Conservation (phyloP, 2,113 vertebrate genomes). For the Girardinichthys multiradiatus region DNA sequence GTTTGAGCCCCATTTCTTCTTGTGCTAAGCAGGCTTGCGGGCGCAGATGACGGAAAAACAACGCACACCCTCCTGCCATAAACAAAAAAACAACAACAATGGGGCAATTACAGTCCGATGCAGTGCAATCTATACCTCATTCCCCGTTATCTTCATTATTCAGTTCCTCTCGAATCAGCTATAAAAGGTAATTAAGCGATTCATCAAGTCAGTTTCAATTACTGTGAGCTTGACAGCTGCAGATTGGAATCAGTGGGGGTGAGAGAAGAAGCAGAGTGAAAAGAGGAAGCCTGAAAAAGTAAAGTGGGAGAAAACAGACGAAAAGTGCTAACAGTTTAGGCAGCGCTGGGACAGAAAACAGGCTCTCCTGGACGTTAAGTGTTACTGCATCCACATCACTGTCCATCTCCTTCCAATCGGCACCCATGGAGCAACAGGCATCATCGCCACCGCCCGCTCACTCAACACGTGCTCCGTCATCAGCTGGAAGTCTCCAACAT, state of each 20-base stretch:
- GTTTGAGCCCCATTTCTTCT: slow-evolving; percentile 47
- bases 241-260: slow-evolving; percentile 85
- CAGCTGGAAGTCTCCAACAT: slow-evolving; percentile 42
- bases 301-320: slow-evolving; percentile 31
- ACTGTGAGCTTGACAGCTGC: slow-evolving; percentile 89
- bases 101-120: slow-evolving; percentile 82
- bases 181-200: slow-evolving; percentile 95
- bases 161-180: slow-evolving; percentile 89
- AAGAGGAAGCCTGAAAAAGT: slow-evolving; percentile 58
- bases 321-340: slow-evolving; percentile 28
- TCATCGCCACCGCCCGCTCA: slow-evolving; percentile 36
- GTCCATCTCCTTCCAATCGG: slow-evolving; percentile 8
- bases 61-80: slow-evolving; percentile 28
- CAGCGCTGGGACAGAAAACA: slow-evolving; percentile 5
- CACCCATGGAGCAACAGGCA: slow-evolving; percentile 36
- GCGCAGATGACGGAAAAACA: slow-evolving; percentile 51
- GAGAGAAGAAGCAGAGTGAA: slow-evolving; percentile 44
- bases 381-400: slow-evolving; percentile 13
- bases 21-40: slow-evolving; percentile 39
- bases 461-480: slow-evolving; percentile 39
- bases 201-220: slow-evolving; percentile 97
- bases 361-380: slow-evolving; percentile 19
- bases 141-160: slow-evolving; percentile 87
- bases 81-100: slow-evolving; percentile 69
- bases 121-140: slow-evolving; percentile 80